phyloP scores from a whole-genome alignment of 1,140 invertebrate species.

The Drosophila aff. region DNA sequence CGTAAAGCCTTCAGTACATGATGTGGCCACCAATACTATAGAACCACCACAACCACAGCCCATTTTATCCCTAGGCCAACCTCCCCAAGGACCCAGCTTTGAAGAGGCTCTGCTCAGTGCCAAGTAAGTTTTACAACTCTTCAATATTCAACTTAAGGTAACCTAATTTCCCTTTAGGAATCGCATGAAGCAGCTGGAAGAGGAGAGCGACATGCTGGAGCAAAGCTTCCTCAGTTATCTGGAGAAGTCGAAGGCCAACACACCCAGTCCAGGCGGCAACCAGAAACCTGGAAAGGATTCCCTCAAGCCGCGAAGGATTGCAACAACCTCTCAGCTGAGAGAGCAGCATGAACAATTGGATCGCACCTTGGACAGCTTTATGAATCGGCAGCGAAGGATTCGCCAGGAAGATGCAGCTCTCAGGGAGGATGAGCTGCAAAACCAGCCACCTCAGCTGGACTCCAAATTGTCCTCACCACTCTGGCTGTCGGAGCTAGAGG shows the following conservation, averaged over 20 bases:
- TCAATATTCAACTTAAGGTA: no score
- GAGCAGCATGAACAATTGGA: conserved; percentile 49
- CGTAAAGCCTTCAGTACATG: conserved; percentile 10
- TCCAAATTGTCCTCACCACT: conserved; percentile 25
- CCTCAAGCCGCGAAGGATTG: background rate
- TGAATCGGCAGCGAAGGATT: conserved; percentile 38
- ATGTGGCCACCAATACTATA: conserved; percentile 38
- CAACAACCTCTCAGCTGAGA: conserved; percentile 5
- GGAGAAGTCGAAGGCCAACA: conserved; percentile 43
- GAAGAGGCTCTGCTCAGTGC: conserved; percentile 56
- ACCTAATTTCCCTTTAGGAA: conserved; percentile 26
- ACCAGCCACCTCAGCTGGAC: background rate
- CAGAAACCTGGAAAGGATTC: background rate
- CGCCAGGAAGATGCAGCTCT: conserved; percentile 13
- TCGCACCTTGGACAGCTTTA: conserved; percentile 36
- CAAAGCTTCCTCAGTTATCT: conserved; percentile 70
- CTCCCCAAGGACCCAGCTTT: conserved; percentile 34
- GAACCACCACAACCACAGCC: background rate
- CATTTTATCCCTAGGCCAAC: background rate
- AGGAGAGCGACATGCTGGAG: conserved; percentile 78
- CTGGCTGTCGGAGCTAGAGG: conserved; percentile 40
- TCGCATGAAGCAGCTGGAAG: conserved; percentile 76
- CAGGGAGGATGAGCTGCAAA: background rate
- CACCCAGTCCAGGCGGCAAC: conserved; percentile 14
- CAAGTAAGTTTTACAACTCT: conserved; percentile 40